These are phyloP conservation scores for Lutjanus campechanus DNA, from an alignment of 2,797 vertebrate species.

Conservation along the genomic window DNA sequence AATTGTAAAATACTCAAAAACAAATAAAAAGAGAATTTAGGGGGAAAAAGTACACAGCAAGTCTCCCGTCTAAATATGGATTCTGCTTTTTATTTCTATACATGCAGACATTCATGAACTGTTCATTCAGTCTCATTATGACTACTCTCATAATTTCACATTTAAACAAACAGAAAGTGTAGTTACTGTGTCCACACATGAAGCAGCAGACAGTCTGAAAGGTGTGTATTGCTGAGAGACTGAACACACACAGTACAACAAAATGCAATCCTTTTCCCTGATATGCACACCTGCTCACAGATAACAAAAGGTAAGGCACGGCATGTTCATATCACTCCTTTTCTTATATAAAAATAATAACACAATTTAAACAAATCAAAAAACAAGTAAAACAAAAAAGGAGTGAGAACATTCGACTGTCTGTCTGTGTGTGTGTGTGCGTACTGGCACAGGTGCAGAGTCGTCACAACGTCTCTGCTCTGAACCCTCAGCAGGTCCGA, in stretches of 20 bases:
- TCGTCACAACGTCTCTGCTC: conserved; percentile 13
- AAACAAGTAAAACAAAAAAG: conserved; percentile 50
- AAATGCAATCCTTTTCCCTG: conserved; percentile 76
- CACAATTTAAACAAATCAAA: conserved; percentile 1
- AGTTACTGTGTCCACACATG: conserved; percentile 35
- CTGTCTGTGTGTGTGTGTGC: conserved; percentile 28
- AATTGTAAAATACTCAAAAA: background rate
- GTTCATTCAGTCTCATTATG: conserved; percentile 23
- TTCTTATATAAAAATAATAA: conserved; percentile 26
- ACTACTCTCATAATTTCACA: conserved; percentile 38
- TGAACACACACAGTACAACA: conserved; percentile 46
- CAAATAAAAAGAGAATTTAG: background rate
- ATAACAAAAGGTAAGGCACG: conserved; percentile 83
- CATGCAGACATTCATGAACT: conserved; percentile 56
- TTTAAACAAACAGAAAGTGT: conserved; percentile 36
- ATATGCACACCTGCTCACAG: conserved; percentile 65
- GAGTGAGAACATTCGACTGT: conserved; percentile 70
- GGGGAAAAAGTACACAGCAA: conserved; percentile 8
- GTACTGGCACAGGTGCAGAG: conserved; percentile 24
- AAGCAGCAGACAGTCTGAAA: conserved; percentile 43
- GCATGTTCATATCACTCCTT: conserved; percentile 70
- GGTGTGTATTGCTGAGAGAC: conserved; percentile 51
- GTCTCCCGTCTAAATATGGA: conserved; percentile 29
- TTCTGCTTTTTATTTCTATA: conserved; percentile 62
- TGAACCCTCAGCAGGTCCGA: conserved; percentile 28